phyloP scores from a whole-genome alignment of 1,140 invertebrate species.

The Bombus huntii region DNA sequence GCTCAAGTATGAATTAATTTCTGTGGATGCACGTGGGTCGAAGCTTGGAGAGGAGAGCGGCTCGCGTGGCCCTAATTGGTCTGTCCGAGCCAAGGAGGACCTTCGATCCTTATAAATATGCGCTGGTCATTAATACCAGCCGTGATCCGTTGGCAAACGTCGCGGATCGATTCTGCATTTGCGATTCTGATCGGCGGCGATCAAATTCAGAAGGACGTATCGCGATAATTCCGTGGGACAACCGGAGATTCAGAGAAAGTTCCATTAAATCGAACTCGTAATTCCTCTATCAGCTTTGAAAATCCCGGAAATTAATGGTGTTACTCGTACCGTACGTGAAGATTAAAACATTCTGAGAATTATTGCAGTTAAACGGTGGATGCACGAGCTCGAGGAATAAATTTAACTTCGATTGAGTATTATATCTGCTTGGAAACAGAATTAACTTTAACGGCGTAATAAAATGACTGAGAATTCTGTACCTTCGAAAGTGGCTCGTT shows the following conservation, averaged over 20 bases:
- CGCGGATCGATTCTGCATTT: constrained; percentile 13
- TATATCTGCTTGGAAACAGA: not conserved
- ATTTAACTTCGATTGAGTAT: not conserved
- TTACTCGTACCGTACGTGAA: not conserved
- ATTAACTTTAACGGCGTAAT: not conserved
- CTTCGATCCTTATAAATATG: constrained; percentile 39
- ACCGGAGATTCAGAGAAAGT: not conserved
- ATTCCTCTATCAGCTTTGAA: not conserved
- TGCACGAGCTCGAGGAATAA: too few relatives aligned
- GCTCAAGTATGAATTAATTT: constrained; percentile 42
- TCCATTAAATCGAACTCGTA: not conserved
- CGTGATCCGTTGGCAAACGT: not conserved
- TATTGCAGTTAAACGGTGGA: not conserved
- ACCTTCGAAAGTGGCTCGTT: too few relatives aligned
- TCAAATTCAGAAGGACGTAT: not conserved
- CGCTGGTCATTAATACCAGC: not conserved
- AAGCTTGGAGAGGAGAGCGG: not conserved
- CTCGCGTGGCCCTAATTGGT: constrained; percentile 14
- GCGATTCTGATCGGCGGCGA: constrained; percentile 10
- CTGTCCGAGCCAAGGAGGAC: not conserved
- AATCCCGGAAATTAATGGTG: not conserved
- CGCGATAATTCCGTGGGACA: not conserved
- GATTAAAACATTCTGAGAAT: not conserved
- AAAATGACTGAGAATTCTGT: too few relatives aligned
- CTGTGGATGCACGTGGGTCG: not conserved